Evolutionary conservation across 2,797 vertebrate genomes (phyloP), one percentile per base, ranked within the genome.

Genomic region (Echiichthys vipera): DNA sequence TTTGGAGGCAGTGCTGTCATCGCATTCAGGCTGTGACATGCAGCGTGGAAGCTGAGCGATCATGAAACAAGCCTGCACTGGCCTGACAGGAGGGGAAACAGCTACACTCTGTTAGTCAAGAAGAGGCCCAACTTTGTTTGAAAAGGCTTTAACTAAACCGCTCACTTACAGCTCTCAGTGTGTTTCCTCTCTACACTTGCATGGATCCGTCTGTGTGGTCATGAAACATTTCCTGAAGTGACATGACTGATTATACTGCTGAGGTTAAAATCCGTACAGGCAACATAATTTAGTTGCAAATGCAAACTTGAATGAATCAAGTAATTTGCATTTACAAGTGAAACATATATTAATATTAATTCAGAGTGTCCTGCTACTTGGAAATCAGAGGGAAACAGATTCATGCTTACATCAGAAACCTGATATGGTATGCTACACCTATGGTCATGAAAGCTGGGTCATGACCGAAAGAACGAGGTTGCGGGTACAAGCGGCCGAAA

Each of bases 1-100:
- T 70, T 74, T 30, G 30, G 36, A 61, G 45, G 45, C 10, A 66
- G 22, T 7, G 57, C 45, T 66, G 65, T 86, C 72, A 76, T 83
- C 66, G 47, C 7, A 49, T 42, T 87, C 89, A 74, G 65, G 89
- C 78, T 81, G 58, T 29, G 70, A 92, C 91, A 88, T 25, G 88
- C 69, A 77, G 59, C 5, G 1, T 7, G 69, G 76, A 84, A 69
- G 54, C 37, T 36, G 57, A 34, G 65, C 46, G 65, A 32, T 43
- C 56, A 78, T 67, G 50, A 78, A 72, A 86, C 91, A 92, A 83
- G 90, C 61, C 81, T 40, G 12, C n/a, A 84, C 89, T 63, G 71
- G 92, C 57, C 72, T 39, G 62, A 47, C 54, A 5, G 45, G 75
- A 81, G 74, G 39, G 15, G 7, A 67, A 40, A 73, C 54, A 66